Conservation (phyloP, 2,888 invertebrate genomes). For the Aspidiotus rigidus region DNA sequence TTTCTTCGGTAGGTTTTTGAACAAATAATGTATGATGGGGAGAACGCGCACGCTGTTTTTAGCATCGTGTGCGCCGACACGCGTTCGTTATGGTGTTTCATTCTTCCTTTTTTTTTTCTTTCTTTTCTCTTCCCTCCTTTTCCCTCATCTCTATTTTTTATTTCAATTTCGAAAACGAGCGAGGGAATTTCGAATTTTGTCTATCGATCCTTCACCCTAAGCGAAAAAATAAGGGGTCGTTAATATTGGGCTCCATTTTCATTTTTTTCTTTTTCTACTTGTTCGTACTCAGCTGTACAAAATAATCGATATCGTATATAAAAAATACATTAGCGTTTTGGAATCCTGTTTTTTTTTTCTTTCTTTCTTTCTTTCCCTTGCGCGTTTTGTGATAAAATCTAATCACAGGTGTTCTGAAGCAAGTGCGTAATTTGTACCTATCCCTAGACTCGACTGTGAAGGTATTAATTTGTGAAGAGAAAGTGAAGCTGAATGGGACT, state of each 20-base stretch:
- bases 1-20: slow-evolving; percentile 28
- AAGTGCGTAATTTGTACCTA: too few species aligned
- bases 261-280: too few species aligned
- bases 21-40: slow-evolving; percentile 22
- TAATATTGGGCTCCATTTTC: not conserved
- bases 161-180: not conserved
- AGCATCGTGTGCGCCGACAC: slow-evolving; percentile 32
- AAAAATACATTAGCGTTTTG: too few species aligned
- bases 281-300: too few species aligned
- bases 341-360: too few species aligned
- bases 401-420: too few species aligned
- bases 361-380: too few species aligned
- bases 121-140: not conserved
- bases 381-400: too few species aligned
- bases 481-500: too few species aligned
- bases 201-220: not conserved
- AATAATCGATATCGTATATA: too few species aligned
- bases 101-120: slow-evolving; percentile 3
- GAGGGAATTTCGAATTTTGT: slow-evolving; percentile 1
- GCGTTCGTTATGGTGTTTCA: slow-evolving; percentile 31
- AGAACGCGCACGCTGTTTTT: slow-evolving; percentile 29
- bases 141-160: not conserved
- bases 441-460: too few species aligned
- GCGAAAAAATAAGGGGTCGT: not conserved
- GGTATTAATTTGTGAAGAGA: too few species aligned